Base-by-base conservation (phyloP, 2,888 invertebrate genomes). In the Timandra comae region DNA sequence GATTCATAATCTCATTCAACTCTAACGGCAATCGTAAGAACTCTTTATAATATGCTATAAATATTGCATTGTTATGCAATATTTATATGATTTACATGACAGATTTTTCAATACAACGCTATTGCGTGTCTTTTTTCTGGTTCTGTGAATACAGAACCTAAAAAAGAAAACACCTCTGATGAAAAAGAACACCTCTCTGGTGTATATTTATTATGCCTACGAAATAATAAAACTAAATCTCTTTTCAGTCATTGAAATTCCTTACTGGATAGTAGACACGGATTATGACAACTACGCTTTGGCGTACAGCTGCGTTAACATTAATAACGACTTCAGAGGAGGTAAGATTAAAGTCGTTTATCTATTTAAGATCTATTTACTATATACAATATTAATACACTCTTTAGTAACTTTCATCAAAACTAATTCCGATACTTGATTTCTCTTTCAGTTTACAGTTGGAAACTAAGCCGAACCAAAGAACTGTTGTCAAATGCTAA, bases 201-300 rank as follows among this genome's bases (percentile, higher is more conserved):
- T n/a, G n/a, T n/a, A n/a, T n/a, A n/a, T n/a, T n/a, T n/a, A n/a
- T n/a, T n/a, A n/a, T n/a, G n/a, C n/a, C n/a, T n/a, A n/a, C n/a
- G n/a, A n/a, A n/a, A n/a, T n/a, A n/a, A n/a, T n/a, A n/a, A n/a
- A n/a, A n/a, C n/a, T n/a, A n/a, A n/a, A 22, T 22, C 11, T 39
- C 24, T 35, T 55, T 60, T 10, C 53, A 73, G 73, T 3, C 6
- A 38, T 59, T 3, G 13, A 31, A 2, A 56, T 69, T 30, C 73
- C 73, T 0, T 71, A 62, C 34, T 73, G 67, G 67, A 60, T 75
- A 25, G 27, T 74, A 6, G 49, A 77, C 26, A 90, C 90, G 0
- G 89, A 91, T 58, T 91, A 91, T 56, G 68, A 72, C 0, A 76
- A 79, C 43, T 91, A 88, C 48, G 80, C 90, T 0, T 78, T 91